Conservation (phyloP, 2,797 vertebrate genomes). For the Cossypha caffra region DNA sequence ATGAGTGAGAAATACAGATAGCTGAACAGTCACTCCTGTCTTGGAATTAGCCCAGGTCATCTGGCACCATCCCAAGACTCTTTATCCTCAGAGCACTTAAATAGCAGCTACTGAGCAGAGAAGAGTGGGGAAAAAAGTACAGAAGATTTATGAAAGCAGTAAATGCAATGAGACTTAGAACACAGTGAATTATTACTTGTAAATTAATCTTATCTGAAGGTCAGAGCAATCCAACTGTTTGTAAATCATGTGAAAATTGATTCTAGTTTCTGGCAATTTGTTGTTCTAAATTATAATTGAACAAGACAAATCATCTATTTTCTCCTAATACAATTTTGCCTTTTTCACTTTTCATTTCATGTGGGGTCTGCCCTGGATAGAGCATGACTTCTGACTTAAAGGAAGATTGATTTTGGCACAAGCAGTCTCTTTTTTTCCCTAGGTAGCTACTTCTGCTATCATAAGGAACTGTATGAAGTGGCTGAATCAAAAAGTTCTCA, state of each 20-base stretch:
- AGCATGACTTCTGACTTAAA: neutral
- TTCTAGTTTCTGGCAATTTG: neutral
- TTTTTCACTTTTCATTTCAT: neutral
- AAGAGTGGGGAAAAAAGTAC: neutral
- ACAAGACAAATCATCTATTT: neutral
- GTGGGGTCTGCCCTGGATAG: neutral
- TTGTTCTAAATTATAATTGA: neutral
- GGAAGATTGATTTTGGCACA: neutral
- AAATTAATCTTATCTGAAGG: constrained; percentile 28
- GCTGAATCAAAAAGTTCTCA: neutral
- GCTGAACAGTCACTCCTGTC: neutral
- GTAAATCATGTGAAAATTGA: neutral
- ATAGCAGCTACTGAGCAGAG: neutral
- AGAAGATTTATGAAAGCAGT: neutral
- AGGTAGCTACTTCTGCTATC: neutral
- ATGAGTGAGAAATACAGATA: neutral
- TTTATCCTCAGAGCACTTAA: neutral
- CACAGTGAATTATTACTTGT: neutral
- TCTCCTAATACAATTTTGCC: neutral
- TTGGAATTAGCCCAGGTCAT: neutral
- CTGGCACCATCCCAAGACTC: neutral
- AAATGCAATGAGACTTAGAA: neutral
- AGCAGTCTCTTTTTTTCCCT: neutral
- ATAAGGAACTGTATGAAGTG: neutral
- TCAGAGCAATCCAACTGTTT: neutral